Evolutionary conservation across 2,797 vertebrate genomes (phyloP), one percentile per base, ranked within the genome.

Genomic region (Nyctalus aviator): DNA sequence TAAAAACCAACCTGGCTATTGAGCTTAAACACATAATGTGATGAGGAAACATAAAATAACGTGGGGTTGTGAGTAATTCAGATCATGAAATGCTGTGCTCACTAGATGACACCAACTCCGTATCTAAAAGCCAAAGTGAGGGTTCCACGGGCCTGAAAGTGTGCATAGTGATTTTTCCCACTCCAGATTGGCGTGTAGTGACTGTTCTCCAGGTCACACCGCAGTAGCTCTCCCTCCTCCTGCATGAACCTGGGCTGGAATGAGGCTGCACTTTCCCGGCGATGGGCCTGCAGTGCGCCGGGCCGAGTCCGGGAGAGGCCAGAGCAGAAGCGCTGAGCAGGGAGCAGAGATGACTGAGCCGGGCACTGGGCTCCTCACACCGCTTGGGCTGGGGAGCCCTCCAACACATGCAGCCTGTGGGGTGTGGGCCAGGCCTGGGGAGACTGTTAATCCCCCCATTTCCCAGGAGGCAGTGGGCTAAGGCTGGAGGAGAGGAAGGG

Each of bases 241-340:
- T 72, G 85, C 79, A 66, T 4, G 44, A 93, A 91, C 35, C 35
- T 82, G 18, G 71, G 27, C 84, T 69, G 37, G 89, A 94, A 86
- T 32, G 78, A 93, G n/a, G 78, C 53, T 95, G 86, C 32, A 44
- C 82, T 92, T 82, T 62, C 82, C 76, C 15, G 84, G 88, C 92
- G 55, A 77, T 84, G 84, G 75, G 84, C 84, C 92, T 86, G 41
- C 78, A 75, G 68, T 21, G 41, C 84, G 46, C 17, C 41, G 46
- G 48, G 44, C 89, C 21, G 41, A 86, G 46, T 14, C 46, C 12
- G 13, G 46, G 48, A 32, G 71, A 71, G 75, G 41, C 71, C 68
- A 78, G 41, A 8, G 66, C 46, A 95, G 69, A 66, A 23, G 7
- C 30, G 25, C 5, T 0, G 25, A 30, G 37, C 77, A 23, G 8